phyloP scores from a whole-genome alignment of 1,140 invertebrate species.

The Drosophila repleta region DNA sequence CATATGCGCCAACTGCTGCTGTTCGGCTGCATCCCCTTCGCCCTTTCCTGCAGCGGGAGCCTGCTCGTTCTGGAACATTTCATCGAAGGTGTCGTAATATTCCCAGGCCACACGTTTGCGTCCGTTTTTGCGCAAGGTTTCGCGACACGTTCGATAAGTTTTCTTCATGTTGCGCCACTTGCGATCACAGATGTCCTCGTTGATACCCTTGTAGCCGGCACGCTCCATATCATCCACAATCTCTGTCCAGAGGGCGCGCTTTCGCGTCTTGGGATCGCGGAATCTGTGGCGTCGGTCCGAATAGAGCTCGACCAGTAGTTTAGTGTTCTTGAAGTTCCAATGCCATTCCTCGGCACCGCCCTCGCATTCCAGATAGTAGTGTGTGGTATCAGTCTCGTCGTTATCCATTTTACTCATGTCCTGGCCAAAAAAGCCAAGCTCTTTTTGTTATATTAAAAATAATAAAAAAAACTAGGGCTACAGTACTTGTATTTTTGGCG shows the following conservation, averaged over 20 bases:
- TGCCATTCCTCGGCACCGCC: slow-evolving; percentile 46
- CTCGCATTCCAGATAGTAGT: slow-evolving; percentile 43
- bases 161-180: slow-evolving; percentile 60
- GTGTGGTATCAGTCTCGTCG: slow-evolving; percentile 40
- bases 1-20: background rate
- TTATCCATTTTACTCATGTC: slow-evolving; percentile 29
- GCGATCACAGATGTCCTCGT: slow-evolving; percentile 56
- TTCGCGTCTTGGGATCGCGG: slow-evolving; percentile 39
- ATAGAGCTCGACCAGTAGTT: slow-evolving; percentile 45
- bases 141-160: slow-evolving; percentile 47
- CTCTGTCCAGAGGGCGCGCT: slow-evolving; percentile 42
- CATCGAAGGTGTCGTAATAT: slow-evolving; percentile 46
- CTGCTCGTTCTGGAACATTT: slow-evolving; percentile 40
- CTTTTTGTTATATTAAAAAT: background rate
- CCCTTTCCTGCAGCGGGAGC: background rate
- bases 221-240: slow-evolving; percentile 51
- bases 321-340: slow-evolving; percentile 50
- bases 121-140: slow-evolving; percentile 34
- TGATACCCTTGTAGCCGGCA: slow-evolving; percentile 44
- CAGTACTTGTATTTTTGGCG: background rate
- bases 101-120: slow-evolving; percentile 47
- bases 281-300: slow-evolving; percentile 32
- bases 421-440: background rate
- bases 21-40: slow-evolving; percentile 7
- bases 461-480: slow-evolving; percentile 1